A percentile compares a stretch with the other conserved stretches of the same genome.
phyloP scores from a whole-genome alignment of 2,888 invertebrate genomes.

The Glaucopsyche alexis region DNA sequence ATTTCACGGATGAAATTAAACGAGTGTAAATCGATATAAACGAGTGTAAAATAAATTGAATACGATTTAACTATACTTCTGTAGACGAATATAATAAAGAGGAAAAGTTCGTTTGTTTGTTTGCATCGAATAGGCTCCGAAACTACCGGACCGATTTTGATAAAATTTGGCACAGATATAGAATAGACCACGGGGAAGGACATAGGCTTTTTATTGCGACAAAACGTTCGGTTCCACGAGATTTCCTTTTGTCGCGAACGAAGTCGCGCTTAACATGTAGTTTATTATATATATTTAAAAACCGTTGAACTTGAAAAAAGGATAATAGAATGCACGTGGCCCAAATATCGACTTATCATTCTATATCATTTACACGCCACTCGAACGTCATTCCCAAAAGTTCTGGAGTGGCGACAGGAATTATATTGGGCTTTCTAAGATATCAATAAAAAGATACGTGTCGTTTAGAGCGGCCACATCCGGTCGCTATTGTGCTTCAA shows the following conservation, averaged over 20 bases:
- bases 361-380: conserved; percentile 52
- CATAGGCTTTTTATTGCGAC: too few species aligned
- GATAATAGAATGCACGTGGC: conserved; percentile 36
- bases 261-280: too few species aligned
- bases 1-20: background rate
- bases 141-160: too few species aligned
- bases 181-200: too few species aligned
- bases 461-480: conserved; percentile 77
- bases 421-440: conserved; percentile 74
- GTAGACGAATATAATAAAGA: too few species aligned
- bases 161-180: too few species aligned
- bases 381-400: conserved; percentile 50
- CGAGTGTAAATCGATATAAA: background rate
- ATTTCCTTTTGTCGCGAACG: too few species aligned
- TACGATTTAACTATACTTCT: too few species aligned
- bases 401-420: conserved; percentile 66
- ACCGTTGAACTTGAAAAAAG: background rate
- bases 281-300: background rate
- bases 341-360: conserved; percentile 39
- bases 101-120: too few species aligned
- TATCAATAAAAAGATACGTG: conserved; percentile 79
- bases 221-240: too few species aligned
- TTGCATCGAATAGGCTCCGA: too few species aligned
- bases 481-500: conserved; percentile 74
- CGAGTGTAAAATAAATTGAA: background rate